Evolutionary conservation across 2,797 vertebrate species (phyloP), one percentile per base, ranked within the genome.

Genomic region (Crocidura indochinensis): DNA sequence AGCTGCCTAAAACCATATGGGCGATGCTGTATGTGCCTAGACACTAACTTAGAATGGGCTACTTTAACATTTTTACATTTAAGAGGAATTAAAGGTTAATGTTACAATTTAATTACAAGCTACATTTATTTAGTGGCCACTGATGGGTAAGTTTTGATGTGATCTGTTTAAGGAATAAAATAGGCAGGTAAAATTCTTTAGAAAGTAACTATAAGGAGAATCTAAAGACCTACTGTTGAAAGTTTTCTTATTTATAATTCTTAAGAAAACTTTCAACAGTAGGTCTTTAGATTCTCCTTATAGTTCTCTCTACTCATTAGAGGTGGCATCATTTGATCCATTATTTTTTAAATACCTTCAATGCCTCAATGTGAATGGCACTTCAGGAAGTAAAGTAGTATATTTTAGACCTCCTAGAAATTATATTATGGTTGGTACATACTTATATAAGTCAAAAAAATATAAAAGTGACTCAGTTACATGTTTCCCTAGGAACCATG

Each of bases 81-180:
- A 51, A 86, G 20, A 75, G 64, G 79, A 81, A 84, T n/a, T 46
- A 85, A 91, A 88, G 38, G 44, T 38, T 51, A 69, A 51, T 6
- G 20, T 62, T 75, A 24, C 65, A n/a, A 87, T 87, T 9, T 87
- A 84, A 67, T 68, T 17, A 76, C n/a, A 87, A 38, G 8, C 20
- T 64, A 49, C n/a, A 27, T 87, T 80, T 67, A 73, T 53, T 84
- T 76, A 80, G 46, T 22, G 53, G 47, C 31, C 31, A 68, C 8
- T 6, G 76, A 81, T 44, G 67, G 73, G 29, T 14, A 82, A 62
- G 14, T 53, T 69, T 77, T 27, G 77, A n/a, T 47, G 12, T 83
- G 29, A 74, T 47, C 38, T 89, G 67, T 60, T 68, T 87, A 69
- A 15, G 31, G 22, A 90, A 51, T 29, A 71, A 49, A 71, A 77